Conservation (phyloP, 2,888 invertebrate genomes). For the Eucera pruinosa region DNA sequence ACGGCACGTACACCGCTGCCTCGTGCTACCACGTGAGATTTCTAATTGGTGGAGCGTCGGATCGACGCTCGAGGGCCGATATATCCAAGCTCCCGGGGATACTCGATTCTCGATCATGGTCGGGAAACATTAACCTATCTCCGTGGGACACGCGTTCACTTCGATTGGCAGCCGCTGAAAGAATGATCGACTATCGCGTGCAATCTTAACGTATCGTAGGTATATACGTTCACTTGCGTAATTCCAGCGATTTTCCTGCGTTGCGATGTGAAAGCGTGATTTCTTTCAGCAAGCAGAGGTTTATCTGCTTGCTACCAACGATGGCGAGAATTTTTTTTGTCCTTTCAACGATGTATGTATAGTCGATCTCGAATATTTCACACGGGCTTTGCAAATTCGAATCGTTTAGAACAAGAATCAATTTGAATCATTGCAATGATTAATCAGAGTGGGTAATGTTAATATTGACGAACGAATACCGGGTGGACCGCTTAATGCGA, state of each 20-base stretch:
- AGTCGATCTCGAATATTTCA: too few relatives aligned
- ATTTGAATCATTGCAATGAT: too few relatives aligned
- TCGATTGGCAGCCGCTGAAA: constrained; percentile 18
- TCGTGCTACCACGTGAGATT: constrained; percentile 57
- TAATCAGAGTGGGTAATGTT: too few relatives aligned
- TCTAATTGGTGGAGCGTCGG: constrained; percentile 70
- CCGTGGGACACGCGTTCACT: constrained; percentile 14
- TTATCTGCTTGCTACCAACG: not conserved
- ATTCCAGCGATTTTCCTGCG: constrained; percentile 24
- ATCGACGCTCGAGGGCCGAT: constrained; percentile 61
- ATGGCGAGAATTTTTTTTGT: not conserved
- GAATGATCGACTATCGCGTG: constrained; percentile 17
- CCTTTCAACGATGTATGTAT: too few relatives aligned
- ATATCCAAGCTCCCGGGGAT: constrained; percentile 26
- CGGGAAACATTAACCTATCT: constrained; percentile 37
- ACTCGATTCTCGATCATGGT: constrained; percentile 49
- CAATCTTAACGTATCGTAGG: too few relatives aligned
- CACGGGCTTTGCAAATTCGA: too few relatives aligned
- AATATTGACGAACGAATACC: too few relatives aligned
- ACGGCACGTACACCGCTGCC: constrained; percentile 45
- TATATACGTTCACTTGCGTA: constrained; percentile 14
- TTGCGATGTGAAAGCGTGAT: constrained; percentile 22
- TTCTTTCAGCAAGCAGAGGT: not conserved
- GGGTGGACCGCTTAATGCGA: too few relatives aligned
- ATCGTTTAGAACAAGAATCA: too few relatives aligned